These are phyloP conservation scores for Intellagama lesueurii DNA, from an alignment of 2,797 vertebrate species.

Conservation along the genomic window DNA sequence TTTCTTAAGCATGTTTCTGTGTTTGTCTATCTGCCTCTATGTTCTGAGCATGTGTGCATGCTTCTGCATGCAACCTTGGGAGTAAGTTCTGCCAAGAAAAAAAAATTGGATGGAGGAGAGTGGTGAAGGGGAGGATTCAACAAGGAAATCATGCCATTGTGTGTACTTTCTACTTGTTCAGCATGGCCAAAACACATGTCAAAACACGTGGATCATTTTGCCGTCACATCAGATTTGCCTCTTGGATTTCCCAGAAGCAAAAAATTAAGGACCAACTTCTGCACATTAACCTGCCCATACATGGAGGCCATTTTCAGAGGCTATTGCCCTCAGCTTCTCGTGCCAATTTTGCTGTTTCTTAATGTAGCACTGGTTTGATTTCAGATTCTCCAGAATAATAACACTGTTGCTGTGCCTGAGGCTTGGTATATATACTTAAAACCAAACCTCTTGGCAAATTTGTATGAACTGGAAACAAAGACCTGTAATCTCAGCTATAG, in stretches of 20 bases:
- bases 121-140: neutral
- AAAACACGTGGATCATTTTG: neutral
- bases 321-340: neutral
- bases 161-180: neutral
- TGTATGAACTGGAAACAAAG: neutral
- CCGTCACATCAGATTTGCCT: neutral
- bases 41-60: too few relatives aligned
- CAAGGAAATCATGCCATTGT: neutral
- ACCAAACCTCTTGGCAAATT: constrained; percentile 15
- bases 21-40: neutral
- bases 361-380: neutral
- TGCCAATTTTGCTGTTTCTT: neutral
- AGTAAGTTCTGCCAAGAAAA: neutral
- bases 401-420: neutral
- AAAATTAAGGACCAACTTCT: neutral
- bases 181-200: neutral
- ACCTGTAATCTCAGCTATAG: constrained; percentile 23
- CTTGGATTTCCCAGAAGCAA: neutral
- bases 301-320: neutral
- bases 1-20: neutral
- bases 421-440: neutral
- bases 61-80: neutral
- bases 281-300: neutral
- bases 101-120: neutral
- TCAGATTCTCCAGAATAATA: neutral